phyloP scores from a whole-genome alignment of 2,797 vertebrate species.

The Chromis chromis region DNA sequence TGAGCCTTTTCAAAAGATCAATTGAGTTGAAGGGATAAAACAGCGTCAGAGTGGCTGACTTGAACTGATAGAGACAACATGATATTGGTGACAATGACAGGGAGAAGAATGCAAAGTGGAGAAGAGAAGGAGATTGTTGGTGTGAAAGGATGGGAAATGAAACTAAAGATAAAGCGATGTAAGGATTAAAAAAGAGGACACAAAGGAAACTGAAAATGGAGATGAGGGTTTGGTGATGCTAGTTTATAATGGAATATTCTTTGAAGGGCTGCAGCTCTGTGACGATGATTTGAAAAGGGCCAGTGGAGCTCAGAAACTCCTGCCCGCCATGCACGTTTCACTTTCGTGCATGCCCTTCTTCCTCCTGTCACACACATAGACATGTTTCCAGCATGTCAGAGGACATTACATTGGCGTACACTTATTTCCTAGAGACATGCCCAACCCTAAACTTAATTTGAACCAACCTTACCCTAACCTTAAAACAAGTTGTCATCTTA shows the following conservation, averaged over 20 bases:
- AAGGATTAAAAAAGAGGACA: neutral
- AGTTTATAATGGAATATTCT: slow-evolving; percentile 26
- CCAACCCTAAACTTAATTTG: neutral
- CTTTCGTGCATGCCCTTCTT: slow-evolving; percentile 2
- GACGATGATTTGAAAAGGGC: slow-evolving; percentile 23
- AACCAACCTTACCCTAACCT: neutral
- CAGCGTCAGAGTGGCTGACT: slow-evolving; percentile 46
- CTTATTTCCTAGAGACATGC: neutral
- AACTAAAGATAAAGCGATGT: neutral
- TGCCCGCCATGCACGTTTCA: slow-evolving; percentile 10
- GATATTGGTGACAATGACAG: slow-evolving; percentile 48
- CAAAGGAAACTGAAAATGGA: neutral
- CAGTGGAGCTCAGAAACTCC: slow-evolving; percentile 46
- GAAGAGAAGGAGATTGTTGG: slow-evolving; percentile 14
- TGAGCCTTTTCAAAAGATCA: slow-evolving; percentile 49
- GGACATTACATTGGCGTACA: neutral
- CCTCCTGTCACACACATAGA: neutral
- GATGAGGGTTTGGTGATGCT: neutral
- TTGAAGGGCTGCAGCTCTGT: slow-evolving; percentile 41
- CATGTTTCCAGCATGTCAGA: slow-evolving; percentile 5
- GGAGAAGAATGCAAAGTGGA: slow-evolving; percentile 14
- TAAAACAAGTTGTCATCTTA: neutral
- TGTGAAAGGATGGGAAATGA: slow-evolving; percentile 2
- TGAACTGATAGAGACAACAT: slow-evolving; percentile 57
- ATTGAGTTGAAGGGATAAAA: slow-evolving; percentile 43